Percentiles rank a stretch among this genome's conserved stretches.
Evolutionary conservation across 2,113 vertebrate genomes (phyloP).

Genomic region (Anas platyrhynchos): DNA sequence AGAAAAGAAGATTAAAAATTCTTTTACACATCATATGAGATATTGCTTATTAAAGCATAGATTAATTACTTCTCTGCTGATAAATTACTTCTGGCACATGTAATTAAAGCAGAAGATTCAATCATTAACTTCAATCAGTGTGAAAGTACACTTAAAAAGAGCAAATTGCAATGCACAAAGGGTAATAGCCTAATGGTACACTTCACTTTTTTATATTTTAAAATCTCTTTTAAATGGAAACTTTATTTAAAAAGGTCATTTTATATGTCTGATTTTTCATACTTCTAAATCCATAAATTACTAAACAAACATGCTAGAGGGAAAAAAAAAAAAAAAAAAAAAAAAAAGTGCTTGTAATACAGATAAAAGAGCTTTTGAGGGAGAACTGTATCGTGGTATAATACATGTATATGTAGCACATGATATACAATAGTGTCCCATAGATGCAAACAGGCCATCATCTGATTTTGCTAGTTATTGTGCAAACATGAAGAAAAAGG

Average conservation of each 20-base stretch:
- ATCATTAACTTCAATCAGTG: constrained; percentile 49
- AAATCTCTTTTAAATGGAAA: not conserved
- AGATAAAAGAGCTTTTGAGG: not conserved
- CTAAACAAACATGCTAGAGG: not conserved
- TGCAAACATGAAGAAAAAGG: not conserved
- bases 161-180: constrained; percentile 7
- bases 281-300: not conserved
- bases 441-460: not conserved
- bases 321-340: not conserved
- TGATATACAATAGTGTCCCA: not conserved
- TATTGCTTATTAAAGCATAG: constrained; percentile 51
- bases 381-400: not conserved
- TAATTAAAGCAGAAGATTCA: constrained; percentile 56
- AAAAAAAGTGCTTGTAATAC: not conserved
- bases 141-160: constrained; percentile 21
- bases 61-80: constrained; percentile 66
- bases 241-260: not conserved
- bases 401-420: not conserved
- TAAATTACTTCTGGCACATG: constrained; percentile 65
- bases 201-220: not conserved
- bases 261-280: not conserved
- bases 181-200: not conserved
- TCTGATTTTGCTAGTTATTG: not conserved
- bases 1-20: constrained; percentile 21
- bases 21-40: constrained; percentile 27